phyloP scores from a whole-genome alignment of 1,140 invertebrate species.

The Pomacea maculata region DNA sequence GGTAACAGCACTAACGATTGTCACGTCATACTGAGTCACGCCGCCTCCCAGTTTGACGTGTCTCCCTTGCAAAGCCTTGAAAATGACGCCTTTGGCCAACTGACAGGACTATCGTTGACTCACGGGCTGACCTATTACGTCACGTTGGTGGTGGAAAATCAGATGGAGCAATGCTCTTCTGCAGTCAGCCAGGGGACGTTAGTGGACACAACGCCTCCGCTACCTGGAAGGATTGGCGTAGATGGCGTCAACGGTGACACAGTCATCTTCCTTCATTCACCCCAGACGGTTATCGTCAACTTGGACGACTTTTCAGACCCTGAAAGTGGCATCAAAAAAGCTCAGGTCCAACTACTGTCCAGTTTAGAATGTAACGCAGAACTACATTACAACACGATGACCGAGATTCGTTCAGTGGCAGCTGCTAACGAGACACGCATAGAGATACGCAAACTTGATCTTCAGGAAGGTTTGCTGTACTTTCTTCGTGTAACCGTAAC shows the following conservation, averaged over 20 bases:
- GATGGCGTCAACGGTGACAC: not conserved
- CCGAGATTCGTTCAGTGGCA: not conserved
- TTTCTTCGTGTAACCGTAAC: constrained; percentile 6
- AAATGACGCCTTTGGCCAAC: not conserved
- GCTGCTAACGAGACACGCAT: not conserved
- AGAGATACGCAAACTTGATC: constrained; percentile 1
- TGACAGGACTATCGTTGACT: not conserved
- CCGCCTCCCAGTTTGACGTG: not conserved
- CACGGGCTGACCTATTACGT: constrained; percentile 13
- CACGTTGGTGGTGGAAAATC: constrained; percentile 12
- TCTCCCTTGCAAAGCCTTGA: not conserved
- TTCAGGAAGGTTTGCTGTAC: not conserved
- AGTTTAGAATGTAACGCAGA: constrained; percentile 1
- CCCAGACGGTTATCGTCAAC: not conserved
- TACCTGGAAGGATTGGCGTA: not conserved
- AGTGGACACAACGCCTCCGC: constrained; percentile 11
- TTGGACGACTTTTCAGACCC: constrained; percentile 17
- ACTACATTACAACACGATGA: not conserved
- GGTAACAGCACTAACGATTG: constrained; percentile 2
- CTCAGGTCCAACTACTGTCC: constrained; percentile 12
- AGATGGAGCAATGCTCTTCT: not conserved
- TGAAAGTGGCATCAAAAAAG: constrained; percentile 29
- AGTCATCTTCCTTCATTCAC: constrained; percentile 9
- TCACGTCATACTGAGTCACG: not conserved
- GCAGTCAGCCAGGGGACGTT: constrained; percentile 8